phyloP scores from a whole-genome alignment of 2,113 vertebrate species.

The Turdus rufiventris region DNA sequence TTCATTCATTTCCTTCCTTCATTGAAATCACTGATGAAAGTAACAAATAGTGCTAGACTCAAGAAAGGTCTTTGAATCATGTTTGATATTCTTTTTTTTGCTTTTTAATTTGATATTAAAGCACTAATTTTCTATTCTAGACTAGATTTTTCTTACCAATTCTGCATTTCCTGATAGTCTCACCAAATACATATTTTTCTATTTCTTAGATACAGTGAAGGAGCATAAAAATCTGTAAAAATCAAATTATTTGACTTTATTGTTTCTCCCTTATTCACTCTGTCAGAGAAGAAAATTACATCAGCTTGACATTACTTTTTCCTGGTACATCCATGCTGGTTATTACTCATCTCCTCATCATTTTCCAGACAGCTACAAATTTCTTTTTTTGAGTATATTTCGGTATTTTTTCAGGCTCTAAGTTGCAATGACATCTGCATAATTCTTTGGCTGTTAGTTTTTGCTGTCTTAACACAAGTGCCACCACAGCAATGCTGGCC shows the following conservation, averaged over 20 bases:
- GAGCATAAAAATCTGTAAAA: not conserved
- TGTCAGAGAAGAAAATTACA: slow-evolving; percentile 17
- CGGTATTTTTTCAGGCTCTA: not conserved
- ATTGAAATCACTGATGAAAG: not conserved
- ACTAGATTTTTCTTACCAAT: not conserved
- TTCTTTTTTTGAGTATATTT: not conserved
- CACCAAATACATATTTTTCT: not conserved
- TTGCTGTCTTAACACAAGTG: not conserved
- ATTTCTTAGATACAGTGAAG: not conserved
- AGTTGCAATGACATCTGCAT: not conserved
- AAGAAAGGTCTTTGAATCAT: not conserved
- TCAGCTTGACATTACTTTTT: not conserved
- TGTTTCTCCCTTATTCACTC: not conserved
- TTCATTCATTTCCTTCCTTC: not conserved
- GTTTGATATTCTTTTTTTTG: not conserved
- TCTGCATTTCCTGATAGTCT: not conserved
- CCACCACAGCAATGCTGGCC: not conserved
- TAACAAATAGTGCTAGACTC: not conserved
- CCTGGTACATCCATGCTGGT: not conserved
- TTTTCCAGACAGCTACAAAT: not conserved
- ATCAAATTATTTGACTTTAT: not conserved
- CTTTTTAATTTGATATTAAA: not conserved
- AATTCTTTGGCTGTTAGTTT: not conserved
- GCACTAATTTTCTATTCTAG: not conserved
- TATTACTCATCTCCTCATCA: not conserved